Evolutionary conservation across 2,113 vertebrate species (phyloP).

Genomic region (Anarhynchus alexandrinus): DNA sequence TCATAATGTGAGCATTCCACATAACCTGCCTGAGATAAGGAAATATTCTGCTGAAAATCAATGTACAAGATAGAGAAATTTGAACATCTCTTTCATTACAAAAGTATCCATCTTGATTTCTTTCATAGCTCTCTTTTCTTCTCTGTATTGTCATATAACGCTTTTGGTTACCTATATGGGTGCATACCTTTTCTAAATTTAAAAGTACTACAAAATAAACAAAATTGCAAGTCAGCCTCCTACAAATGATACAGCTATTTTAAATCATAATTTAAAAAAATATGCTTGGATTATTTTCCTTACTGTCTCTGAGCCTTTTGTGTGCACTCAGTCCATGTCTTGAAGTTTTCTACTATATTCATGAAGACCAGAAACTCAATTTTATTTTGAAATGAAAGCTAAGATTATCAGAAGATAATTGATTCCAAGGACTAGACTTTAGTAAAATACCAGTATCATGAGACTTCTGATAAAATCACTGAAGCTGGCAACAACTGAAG

Average conservation of each 20-base stretch:
- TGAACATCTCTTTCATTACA: not conserved
- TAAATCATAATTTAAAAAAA: not conserved
- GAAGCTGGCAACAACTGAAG: not conserved
- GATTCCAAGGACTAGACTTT: not conserved
- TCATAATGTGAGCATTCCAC: not conserved
- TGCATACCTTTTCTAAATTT: not conserved
- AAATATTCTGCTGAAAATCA: not conserved
- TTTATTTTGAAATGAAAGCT: conserved; percentile 25
- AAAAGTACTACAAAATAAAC: not conserved
- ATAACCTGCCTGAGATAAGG: not conserved
- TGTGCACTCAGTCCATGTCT: not conserved
- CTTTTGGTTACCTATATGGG: not conserved
- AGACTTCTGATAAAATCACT: conserved; percentile 23
- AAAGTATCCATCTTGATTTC: not conserved
- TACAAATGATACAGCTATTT: not conserved
- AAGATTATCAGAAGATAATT: conserved; percentile 35
- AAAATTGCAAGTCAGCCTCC: not conserved
- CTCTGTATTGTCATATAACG: not conserved
- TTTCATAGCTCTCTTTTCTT: not conserved
- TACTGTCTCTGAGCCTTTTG: not conserved
- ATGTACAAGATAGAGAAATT: not conserved
- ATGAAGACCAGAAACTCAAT: conserved; percentile 11
- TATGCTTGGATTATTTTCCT: not conserved
- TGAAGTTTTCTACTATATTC: conserved; percentile 1
- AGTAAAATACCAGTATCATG: not conserved